Evolutionary conservation across 2,113 vertebrate genomes (phyloP).

Genomic region (Lycocorax pyrrhopterus): DNA sequence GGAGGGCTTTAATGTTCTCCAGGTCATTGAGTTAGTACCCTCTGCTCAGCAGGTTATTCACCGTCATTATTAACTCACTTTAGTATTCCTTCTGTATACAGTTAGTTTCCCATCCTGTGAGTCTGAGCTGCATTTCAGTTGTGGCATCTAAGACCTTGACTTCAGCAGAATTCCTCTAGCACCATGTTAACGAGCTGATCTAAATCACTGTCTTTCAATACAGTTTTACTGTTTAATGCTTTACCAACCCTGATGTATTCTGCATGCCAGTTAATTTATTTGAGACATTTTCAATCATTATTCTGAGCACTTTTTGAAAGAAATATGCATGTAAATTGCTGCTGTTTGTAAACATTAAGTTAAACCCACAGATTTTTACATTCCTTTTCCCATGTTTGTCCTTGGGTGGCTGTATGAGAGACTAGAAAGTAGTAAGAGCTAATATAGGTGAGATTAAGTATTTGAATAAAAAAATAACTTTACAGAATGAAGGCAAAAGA

Average conservation of each 20-base stretch:
- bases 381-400: not conserved
- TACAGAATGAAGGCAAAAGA: not conserved
- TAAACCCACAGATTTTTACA: not conserved
- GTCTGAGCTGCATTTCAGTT: not conserved
- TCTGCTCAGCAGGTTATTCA: not conserved
- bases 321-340: not conserved
- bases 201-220: not conserved
- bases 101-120: not conserved
- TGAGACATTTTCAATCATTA: not conserved
- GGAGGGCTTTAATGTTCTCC: not conserved
- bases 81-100: not conserved
- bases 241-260: not conserved
- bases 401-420: not conserved
- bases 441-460: not conserved
- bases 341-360: not conserved
- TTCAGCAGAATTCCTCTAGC: not conserved
- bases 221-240: not conserved
- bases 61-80: not conserved
- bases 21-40: not conserved
- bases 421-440: not conserved
- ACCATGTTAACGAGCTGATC: not conserved
- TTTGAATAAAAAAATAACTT: not conserved
- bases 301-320: not conserved
- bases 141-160: not conserved
- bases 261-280: not conserved